phyloP scores from a whole-genome alignment of 1,140 invertebrate genomes.

The Adelges cooleyi region DNA sequence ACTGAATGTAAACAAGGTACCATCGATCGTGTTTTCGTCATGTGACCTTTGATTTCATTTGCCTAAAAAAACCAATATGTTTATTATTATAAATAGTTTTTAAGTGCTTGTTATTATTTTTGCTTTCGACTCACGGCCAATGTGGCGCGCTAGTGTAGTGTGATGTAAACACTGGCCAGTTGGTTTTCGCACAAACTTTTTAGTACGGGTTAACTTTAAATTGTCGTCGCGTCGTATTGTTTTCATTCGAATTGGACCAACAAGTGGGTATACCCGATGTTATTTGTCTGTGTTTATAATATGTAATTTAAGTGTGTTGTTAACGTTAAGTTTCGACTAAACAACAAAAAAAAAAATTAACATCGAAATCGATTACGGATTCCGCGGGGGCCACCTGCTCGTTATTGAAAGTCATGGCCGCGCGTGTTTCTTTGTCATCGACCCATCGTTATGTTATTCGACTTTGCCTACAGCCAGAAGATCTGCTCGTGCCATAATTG shows the following conservation, averaged over 20 bases:
- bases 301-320: not conserved
- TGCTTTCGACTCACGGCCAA: conserved; percentile 24
- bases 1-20: conserved; percentile 7
- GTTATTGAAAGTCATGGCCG: conserved; percentile 22
- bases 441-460: not conserved
- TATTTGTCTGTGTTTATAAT: not conserved
- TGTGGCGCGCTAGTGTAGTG: conserved; percentile 17
- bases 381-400: conserved; percentile 22
- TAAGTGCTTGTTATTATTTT: conserved; percentile 14
- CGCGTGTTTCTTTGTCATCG: conserved; percentile 15
- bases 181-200: not conserved
- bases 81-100: conserved; percentile 19
- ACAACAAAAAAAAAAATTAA: not conserved
- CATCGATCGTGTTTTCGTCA: conserved; percentile 27
- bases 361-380: not conserved
- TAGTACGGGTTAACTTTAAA: too few relatives aligned
- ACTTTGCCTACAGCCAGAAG: not conserved
- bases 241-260: not conserved
- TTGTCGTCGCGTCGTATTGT: not conserved
- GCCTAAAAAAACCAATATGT: conserved; percentile 19
- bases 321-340: not conserved
- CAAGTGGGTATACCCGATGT: not conserved
- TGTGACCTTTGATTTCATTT: conserved; percentile 28
- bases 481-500: not conserved
- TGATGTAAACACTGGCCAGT: conserved; percentile 14